Base-by-base conservation (phyloP, 2,797 vertebrate species). In the Lepus oiostolus region DNA sequence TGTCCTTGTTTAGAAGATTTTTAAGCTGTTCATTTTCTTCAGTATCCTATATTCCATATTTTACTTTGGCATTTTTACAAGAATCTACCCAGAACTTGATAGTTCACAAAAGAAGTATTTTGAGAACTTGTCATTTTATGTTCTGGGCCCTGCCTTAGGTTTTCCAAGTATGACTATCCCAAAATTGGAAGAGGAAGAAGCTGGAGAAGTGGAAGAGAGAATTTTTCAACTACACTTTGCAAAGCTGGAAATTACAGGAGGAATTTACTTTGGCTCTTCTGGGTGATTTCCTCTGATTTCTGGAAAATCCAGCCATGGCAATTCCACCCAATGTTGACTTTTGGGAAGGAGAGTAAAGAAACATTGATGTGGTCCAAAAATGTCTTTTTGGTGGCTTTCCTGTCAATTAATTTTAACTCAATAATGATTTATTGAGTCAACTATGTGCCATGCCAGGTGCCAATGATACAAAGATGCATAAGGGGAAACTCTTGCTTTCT, bases 261-360 rank as follows among this genome's bases (percentile, higher is more conserved):
- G 5, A 32, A 60, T 91, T 90, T 95, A 12, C 58, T 63, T 82
- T 84, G 58, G 16, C n/a, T 76, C 35, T 86, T 95, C 50, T 95
- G 47, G 67, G 92, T 22, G 83, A 62, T 85, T 93, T 90, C 58
- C 28, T 85, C 79, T 92, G 28, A 87, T 92, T 88, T 95, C 87
- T 88, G 38, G 52, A 94, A 81, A 79, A 77, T 38, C 65, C 11
- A 70, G 26, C 74, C 30, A 88, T 88, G n/a, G 79, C 63, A 50
- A 58, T 14, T 75, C 47, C 87, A 11, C 47, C 50, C 65, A 52
- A n/a, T 42, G 21, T 22, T 84, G 50, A 68, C 47, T 68, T 96
- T 77, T 28, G 68, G 22, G 11, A 80, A 96, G 52, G n/a, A 82
- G 8, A 35, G 5, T 72, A 67, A 95, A 84, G 54, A 96, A 90